Evolutionary conservation across 2,113 vertebrate species (phyloP).

Genomic region (Dendrocopos noguchii): DNA sequence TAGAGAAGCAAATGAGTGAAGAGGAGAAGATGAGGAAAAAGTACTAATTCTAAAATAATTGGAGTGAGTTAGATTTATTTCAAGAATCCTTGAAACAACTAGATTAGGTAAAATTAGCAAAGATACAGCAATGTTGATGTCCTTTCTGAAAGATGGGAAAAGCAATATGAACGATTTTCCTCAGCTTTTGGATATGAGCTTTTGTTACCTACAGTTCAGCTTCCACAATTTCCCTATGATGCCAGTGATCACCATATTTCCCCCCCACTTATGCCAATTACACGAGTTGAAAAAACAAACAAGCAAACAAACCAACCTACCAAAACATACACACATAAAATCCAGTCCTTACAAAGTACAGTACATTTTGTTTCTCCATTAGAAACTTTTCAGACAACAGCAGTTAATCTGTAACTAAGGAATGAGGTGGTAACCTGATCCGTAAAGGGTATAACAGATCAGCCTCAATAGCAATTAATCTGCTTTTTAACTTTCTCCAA

Average conservation of each 20-base stretch:
- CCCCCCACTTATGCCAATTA: background rate
- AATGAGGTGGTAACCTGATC: background rate
- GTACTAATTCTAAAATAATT: background rate
- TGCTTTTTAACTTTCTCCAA: conserved; percentile 50
- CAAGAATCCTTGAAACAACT: background rate
- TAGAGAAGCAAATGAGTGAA: background rate
- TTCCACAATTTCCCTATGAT: background rate
- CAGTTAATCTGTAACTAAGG: conserved; percentile 31
- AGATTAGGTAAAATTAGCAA: background rate
- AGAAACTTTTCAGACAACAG: background rate
- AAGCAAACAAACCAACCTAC: background rate
- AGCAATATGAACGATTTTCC: background rate
- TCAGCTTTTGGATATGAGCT: background rate
- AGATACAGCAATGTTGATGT: background rate
- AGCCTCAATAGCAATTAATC: conserved; percentile 24
- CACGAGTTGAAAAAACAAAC: background rate
- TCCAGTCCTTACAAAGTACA: background rate
- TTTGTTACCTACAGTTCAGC: background rate
- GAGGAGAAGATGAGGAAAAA: background rate
- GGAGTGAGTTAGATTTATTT: background rate
- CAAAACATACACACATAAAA: too few species aligned
- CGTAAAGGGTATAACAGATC: background rate
- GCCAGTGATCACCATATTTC: background rate
- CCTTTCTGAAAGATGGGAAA: background rate
- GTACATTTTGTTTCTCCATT: background rate